Evolutionary conservation across 2,888 invertebrate genomes (phyloP).

Genomic region (Phrixothrix hirtus): DNA sequence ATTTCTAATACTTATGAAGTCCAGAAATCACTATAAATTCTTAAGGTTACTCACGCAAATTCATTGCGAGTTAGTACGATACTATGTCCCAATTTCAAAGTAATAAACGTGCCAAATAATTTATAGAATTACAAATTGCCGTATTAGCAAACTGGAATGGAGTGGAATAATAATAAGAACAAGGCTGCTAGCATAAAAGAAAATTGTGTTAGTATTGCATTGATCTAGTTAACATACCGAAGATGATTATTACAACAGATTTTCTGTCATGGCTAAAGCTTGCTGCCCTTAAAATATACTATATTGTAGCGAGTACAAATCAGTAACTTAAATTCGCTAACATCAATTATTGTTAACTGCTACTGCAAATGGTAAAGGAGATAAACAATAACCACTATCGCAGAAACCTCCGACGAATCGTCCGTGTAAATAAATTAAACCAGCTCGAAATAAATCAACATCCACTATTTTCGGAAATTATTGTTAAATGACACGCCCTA

Average conservation of each 20-base stretch:
- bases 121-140: conserved; percentile 14
- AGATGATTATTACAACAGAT: not conserved
- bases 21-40: not conserved
- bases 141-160: conserved; percentile 10
- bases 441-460: no score
- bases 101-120: conserved; percentile 15
- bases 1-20: no score
- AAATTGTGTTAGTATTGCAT: not conserved
- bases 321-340: no score
- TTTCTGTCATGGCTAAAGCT: not conserved
- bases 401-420: no score
- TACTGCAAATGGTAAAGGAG: no score
- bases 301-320: no score
- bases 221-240: not conserved
- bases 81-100: conserved; percentile 7
- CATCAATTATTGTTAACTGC: no score
- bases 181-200: conserved; percentile 4
- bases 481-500: no score
- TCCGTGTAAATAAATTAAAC: no score
- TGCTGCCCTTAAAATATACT: not conserved
- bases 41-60: not conserved
- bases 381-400: no score
- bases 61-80: not conserved
- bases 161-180: conserved; percentile 16
- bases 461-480: no score